Evolutionary conservation across 2,113 vertebrate genomes (phyloP).

Genomic region (Isichthys henryi): DNA sequence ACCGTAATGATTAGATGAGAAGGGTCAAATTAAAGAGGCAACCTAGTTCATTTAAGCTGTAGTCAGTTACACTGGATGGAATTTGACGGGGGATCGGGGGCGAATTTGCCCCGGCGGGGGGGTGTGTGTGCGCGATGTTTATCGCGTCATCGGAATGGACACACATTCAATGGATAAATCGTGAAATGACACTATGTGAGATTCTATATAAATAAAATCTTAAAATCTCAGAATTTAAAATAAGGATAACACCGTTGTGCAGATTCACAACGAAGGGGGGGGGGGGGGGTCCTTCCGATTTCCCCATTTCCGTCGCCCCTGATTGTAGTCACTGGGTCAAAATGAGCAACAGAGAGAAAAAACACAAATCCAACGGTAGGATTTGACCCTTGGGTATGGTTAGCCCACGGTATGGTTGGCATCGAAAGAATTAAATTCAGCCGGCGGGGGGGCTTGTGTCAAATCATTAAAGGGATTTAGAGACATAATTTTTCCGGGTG

Average conservation of each 20-base stretch:
- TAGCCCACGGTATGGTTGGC: not conserved
- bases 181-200: not conserved
- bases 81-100: not conserved
- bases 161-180: not conserved
- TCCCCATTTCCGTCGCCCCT: not conserved
- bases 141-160: not conserved
- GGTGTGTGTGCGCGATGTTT: not conserved
- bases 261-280: not conserved
- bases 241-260: not conserved
- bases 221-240: not conserved
- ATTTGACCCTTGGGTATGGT: not conserved
- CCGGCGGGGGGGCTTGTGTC: no score
- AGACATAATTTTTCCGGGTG: no score
- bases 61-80: not conserved
- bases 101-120: not conserved
- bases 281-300: no score
- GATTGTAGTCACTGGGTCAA: not conserved
- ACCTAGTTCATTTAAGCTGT: not conserved
- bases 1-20: not conserved
- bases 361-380: not conserved
- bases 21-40: not conserved
- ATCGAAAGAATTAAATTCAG: not conserved
- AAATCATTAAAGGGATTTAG: no score
- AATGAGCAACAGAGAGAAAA: not conserved
- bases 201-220: not conserved